Evolutionary conservation across 2,888 invertebrate genomes (phyloP).

Genomic region (Synergus laeviventris): DNA sequence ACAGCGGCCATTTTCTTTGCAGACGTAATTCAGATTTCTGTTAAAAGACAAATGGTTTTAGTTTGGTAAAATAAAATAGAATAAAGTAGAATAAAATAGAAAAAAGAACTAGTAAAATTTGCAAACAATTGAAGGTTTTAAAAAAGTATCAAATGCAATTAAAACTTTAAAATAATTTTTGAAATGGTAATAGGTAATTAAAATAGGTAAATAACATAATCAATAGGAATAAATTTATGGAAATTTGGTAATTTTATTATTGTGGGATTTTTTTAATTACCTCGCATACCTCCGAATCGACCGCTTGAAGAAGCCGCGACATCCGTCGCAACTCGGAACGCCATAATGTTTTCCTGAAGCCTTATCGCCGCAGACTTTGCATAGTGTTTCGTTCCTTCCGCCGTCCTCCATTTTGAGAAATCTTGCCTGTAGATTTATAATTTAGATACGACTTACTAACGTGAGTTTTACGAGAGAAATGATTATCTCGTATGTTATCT

Average conservation of each 20-base stretch:
- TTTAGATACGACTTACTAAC: background rate
- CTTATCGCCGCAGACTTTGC: conserved; percentile 93
- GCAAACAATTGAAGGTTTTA: background rate
- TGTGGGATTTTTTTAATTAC: conserved; percentile 75
- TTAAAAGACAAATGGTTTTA: conserved; percentile 50
- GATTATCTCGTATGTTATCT: no score
- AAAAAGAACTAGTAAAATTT: no score
- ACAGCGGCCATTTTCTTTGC: conserved; percentile 92
- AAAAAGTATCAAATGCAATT: background rate
- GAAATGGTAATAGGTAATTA: background rate
- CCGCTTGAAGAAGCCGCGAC: conserved; percentile 95
- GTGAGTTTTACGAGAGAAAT: no score
- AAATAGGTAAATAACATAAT: background rate
- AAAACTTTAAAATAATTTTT: background rate
- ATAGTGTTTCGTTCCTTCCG: conserved; percentile 79
- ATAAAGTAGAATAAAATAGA: no score
- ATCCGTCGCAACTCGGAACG: conserved; percentile 92
- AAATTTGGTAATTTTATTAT: conserved; percentile 8
- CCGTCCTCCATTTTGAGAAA: conserved; percentile 72
- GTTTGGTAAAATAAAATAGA: background rate
- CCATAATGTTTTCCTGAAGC: conserved; percentile 93
- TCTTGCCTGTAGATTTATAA: background rate
- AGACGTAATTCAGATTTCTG: conserved; percentile 93
- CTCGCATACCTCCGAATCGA: conserved; percentile 85
- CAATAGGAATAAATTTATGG: background rate